Percentiles rank a stretch among this genome's conserved stretches.
Evolutionary conservation across 2,888 invertebrate genomes (phyloP).

Genomic region (Drosophila helvetica): DNA sequence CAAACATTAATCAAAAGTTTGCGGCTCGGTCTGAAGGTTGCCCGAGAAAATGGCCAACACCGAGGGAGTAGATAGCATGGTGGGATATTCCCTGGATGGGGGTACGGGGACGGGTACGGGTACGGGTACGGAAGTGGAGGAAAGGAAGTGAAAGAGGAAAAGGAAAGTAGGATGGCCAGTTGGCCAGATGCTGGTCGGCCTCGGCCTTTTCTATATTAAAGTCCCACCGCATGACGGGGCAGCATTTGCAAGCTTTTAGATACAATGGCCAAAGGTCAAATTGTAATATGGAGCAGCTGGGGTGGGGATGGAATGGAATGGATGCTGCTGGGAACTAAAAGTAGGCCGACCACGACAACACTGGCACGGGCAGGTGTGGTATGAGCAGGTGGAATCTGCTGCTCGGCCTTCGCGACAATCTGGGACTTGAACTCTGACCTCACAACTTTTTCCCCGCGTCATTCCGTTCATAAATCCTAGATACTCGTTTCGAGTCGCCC

Average conservation of each 20-base stretch:
- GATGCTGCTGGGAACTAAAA: slow-evolving; percentile 36
- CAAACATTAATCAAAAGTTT: slow-evolving; percentile 76
- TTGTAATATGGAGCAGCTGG: slow-evolving; percentile 35
- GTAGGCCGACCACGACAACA: slow-evolving; percentile 36
- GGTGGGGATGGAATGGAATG: neutral
- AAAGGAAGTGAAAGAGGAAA: neutral
- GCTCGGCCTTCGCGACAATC: slow-evolving; percentile 54
- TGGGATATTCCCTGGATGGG: slow-evolving; percentile 17
- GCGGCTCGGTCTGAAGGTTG: slow-evolving; percentile 62
- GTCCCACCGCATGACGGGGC: slow-evolving; percentile 60
- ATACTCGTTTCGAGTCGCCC: neutral
- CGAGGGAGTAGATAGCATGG: neutral
- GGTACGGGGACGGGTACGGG: slow-evolving; percentile 6
- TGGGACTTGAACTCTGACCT: slow-evolving; percentile 62
- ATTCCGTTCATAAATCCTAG: slow-evolving; percentile 12
- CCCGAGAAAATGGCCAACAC: slow-evolving; percentile 32
- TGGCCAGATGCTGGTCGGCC: slow-evolving; percentile 35
- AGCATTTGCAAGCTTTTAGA: slow-evolving; percentile 51
- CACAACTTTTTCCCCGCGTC: slow-evolving; percentile 2
- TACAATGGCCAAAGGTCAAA: slow-evolving; percentile 67
- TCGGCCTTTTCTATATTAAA: slow-evolving; percentile 61
- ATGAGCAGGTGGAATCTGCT: slow-evolving; percentile 17
- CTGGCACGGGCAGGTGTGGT: slow-evolving; percentile 26
- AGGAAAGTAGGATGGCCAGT: slow-evolving; percentile 30
- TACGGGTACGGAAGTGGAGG: slow-evolving; percentile 1